phyloP scores from a whole-genome alignment of 1,140 invertebrate species.

The Propsilocerus akamusi region DNA sequence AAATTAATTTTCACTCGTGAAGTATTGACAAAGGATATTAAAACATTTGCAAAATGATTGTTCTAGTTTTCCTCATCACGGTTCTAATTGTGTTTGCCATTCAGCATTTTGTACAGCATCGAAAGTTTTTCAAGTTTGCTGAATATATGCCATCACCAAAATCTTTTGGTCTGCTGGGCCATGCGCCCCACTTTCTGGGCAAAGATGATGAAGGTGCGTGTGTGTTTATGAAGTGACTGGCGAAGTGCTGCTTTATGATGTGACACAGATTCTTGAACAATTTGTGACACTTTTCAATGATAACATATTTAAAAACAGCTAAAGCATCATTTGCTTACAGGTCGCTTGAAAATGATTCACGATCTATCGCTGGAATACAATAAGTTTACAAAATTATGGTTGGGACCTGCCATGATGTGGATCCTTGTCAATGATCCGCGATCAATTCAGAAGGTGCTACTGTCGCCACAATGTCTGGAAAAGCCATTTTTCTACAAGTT shows the following conservation, averaged over 20 bases:
- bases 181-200: not conserved
- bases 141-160: not conserved
- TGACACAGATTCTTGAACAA: not conserved
- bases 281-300: no score
- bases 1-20: no score
- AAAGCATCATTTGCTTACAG: no score
- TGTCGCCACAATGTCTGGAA: not conserved
- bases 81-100: not conserved
- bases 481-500: not conserved
- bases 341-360: not conserved
- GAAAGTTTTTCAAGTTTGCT: not conserved
- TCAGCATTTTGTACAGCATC: not conserved
- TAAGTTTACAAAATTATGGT: not conserved
- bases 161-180: not conserved
- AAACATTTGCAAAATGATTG: not conserved
- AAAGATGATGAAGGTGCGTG: not conserved
- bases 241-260: no score
- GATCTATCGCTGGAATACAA: not conserved
- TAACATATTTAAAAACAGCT: no score
- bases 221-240: no score
- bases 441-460: not conserved
- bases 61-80: not conserved
- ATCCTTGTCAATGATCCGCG: not conserved
- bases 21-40: no score
- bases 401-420: not conserved